Conservation (phyloP, 2,113 vertebrate species). For the Xyrauchen texanus region DNA sequence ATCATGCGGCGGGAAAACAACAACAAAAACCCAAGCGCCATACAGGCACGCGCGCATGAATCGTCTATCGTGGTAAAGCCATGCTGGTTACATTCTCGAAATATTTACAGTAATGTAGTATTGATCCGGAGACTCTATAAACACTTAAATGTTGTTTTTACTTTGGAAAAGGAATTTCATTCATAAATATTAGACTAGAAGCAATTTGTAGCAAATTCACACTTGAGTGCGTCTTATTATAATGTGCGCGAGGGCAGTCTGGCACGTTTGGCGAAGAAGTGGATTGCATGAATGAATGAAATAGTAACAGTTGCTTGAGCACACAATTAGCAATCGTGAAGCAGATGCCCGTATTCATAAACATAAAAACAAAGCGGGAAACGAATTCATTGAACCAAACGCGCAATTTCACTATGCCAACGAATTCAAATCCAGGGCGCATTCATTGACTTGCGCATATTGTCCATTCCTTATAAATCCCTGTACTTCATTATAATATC, state of each 20-base stretch:
- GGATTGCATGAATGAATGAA: constrained; percentile 53
- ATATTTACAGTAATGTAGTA: constrained; percentile 6
- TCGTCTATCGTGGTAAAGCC: constrained; percentile 49
- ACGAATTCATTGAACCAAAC: background rate
- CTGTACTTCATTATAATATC: constrained; percentile 7
- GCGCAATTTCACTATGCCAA: background rate
- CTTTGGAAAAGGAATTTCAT: background rate
- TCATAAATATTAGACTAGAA: background rate
- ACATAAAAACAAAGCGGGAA: constrained; percentile 18
- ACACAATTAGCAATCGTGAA: constrained; percentile 40
- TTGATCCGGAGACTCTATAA: background rate
- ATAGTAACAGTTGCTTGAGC: constrained; percentile 39
- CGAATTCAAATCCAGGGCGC: constrained; percentile 24
- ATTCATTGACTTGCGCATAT: constrained; percentile 15
- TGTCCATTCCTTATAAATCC: constrained; percentile 9
- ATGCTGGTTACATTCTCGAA: constrained; percentile 36
- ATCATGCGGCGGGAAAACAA: constrained; percentile 52
- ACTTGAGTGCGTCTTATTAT: constrained; percentile 51
- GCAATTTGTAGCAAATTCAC: constrained; percentile 37
- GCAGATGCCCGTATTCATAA: constrained; percentile 27
- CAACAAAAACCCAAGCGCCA: constrained; percentile 15
- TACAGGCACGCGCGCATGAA: constrained; percentile 6
- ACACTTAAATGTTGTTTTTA: background rate
- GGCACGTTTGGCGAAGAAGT: constrained; percentile 55
- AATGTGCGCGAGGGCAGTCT: constrained; percentile 45